Conservation (phyloP, 2,888 invertebrate genomes). For the Pseudococcus longispinus region DNA sequence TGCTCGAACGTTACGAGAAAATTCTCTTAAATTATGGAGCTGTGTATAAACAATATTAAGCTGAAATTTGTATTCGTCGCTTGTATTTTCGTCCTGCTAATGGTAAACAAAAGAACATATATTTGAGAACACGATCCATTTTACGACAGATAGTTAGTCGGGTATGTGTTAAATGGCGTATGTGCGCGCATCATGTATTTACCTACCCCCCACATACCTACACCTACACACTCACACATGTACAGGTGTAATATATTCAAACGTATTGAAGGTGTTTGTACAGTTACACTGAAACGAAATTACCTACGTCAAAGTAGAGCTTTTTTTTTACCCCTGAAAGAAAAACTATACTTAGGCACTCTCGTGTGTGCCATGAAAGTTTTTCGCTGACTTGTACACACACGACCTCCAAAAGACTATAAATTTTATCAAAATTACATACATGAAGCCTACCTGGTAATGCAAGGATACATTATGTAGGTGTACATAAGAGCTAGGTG, state of each 20-base stretch:
- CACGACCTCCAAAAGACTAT: no score
- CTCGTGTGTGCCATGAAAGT: neutral
- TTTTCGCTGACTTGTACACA: neutral
- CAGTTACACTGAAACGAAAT: neutral
- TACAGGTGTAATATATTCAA: constrained; percentile 17
- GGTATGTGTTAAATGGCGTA: constrained; percentile 11
- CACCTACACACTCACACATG: neutral
- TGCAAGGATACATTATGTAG: no score
- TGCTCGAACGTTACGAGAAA: constrained; percentile 20
- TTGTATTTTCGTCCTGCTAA: constrained; percentile 22
- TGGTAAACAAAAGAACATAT: constrained; percentile 46
- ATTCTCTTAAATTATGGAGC: constrained; percentile 25
- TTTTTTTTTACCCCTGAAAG: neutral
- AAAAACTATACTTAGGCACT: neutral
- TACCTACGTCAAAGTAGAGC: neutral
- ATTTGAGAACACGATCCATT: constrained; percentile 43
- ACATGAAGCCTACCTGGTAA: no score
- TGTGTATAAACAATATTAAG: constrained; percentile 45
- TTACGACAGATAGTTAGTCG: constrained; percentile 4
- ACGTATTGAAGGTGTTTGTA: constrained; percentile 6
- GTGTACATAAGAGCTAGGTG: no score
- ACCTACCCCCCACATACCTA: neutral
- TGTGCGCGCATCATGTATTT: constrained; percentile 19
- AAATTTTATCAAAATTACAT: no score
- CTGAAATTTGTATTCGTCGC: constrained; percentile 49